phyloP scores from a whole-genome alignment of 2,797 vertebrate species.

The Anolis apletophallus region DNA sequence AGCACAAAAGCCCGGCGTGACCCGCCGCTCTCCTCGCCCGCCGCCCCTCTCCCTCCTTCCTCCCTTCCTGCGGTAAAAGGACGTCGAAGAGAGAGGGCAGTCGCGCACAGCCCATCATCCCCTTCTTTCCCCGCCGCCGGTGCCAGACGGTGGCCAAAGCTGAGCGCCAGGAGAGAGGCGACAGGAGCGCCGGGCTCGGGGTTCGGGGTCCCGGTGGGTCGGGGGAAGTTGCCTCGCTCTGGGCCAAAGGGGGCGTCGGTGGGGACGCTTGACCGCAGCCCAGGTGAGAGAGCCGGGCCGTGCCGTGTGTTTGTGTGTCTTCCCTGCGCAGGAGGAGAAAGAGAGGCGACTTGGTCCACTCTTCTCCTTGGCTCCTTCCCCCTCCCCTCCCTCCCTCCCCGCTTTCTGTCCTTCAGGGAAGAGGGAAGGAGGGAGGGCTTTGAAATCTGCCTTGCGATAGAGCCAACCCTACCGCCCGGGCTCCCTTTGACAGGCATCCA shows the following conservation, averaged over 20 bases:
- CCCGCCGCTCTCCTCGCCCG: conserved; percentile 75
- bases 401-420: conserved; percentile 51
- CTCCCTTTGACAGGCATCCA: not conserved
- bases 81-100: conserved; percentile 90
- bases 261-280: not conserved
- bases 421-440: conserved; percentile 31
- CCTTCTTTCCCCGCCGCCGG: conserved; percentile 58
- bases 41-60: conserved; percentile 36
- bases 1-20: conserved; percentile 83
- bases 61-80: conserved; percentile 84
- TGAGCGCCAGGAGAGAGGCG: conserved; percentile 27
- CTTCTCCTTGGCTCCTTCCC: not conserved
- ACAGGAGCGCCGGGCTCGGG: conserved; percentile 75
- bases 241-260: too few relatives aligned
- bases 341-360: conserved; percentile 36
- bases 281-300: not conserved
- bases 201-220: conserved; percentile 83
- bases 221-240: conserved; percentile 50
- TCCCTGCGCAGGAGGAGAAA: conserved; percentile 4
- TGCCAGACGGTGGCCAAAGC: conserved; percentile 75
- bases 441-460: conserved; percentile 52
- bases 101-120: conserved; percentile 82
- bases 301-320: not conserved
- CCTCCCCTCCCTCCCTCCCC: not conserved
- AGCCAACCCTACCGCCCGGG: conserved; percentile 15